Conservation (phyloP, 2,888 invertebrate species). For the Tanypteryx hageni region DNA sequence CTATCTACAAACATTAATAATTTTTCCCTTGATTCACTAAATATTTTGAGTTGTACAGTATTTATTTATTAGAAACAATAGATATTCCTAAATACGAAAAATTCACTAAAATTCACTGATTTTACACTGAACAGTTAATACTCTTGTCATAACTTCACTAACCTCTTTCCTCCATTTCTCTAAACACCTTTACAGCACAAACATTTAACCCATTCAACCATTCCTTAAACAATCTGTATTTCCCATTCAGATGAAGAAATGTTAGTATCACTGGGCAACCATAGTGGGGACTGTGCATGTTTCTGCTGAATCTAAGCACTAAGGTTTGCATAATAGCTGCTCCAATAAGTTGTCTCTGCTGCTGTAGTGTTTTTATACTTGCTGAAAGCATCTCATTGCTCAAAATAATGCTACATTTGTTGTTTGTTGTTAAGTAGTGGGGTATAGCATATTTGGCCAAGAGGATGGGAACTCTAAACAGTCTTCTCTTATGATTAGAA, state of each 20-base stretch:
- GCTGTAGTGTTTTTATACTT: slow-evolving; percentile 58
- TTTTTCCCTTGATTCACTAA: neutral
- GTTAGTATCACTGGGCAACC: slow-evolving; percentile 58
- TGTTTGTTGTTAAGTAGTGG: slow-evolving; percentile 49
- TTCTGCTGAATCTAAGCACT: slow-evolving; percentile 45
- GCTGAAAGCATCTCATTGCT: slow-evolving; percentile 46
- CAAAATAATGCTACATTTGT: slow-evolving; percentile 18
- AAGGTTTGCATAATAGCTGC: slow-evolving; percentile 54
- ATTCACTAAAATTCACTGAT: neutral
- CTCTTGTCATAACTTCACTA: neutral
- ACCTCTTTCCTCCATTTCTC: neutral
- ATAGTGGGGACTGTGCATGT: slow-evolving; percentile 50
- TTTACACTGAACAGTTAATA: neutral
- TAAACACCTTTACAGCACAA: neutral
- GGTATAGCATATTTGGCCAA: slow-evolving; percentile 38
- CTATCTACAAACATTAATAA: slow-evolving; percentile 36
- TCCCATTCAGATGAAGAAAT: neutral
- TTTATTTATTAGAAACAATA: slow-evolving; percentile 2
- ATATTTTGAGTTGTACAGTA: neutral
- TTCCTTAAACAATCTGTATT: neutral
- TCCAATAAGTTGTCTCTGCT: slow-evolving; percentile 21
- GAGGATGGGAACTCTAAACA: slow-evolving; percentile 35
- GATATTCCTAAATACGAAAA: slow-evolving; percentile 3
- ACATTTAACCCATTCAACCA: slow-evolving; percentile 14
- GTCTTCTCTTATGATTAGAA: too few relatives aligned